phyloP scores from a whole-genome alignment of 2,113 vertebrate genomes.

The Leucopsar rothschildi region DNA sequence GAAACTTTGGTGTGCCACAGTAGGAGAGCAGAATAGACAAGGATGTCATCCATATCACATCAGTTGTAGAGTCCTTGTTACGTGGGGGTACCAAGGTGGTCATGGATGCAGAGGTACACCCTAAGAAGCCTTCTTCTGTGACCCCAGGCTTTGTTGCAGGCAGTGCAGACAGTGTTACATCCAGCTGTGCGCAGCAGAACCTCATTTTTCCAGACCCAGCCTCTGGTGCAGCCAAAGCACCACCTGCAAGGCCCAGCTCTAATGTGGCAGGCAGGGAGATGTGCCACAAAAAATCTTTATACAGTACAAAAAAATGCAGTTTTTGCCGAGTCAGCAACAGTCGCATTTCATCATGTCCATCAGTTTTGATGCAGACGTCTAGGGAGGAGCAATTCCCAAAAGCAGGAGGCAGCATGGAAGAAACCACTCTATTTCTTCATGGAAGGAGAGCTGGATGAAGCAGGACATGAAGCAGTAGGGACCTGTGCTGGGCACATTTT shows the following conservation, averaged over 20 bases:
- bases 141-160: background rate
- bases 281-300: background rate
- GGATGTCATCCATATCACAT: accelerated
- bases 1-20: background rate
- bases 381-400: background rate
- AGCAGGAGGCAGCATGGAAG: background rate
- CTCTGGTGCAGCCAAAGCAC: background rate
- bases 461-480: background rate
- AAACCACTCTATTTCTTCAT: background rate
- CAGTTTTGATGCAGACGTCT: background rate
- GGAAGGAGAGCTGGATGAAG: background rate
- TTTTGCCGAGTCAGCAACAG: background rate
- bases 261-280: background rate
- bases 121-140: background rate
- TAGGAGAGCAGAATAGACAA: background rate
- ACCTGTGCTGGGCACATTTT: background rate
- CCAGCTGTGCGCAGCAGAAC: background rate
- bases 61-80: background rate
- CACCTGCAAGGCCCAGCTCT: background rate
- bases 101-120: background rate
- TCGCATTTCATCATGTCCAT: background rate
- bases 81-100: background rate
- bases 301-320: background rate
- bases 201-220: background rate
- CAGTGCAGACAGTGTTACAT: background rate